phyloP scores from a whole-genome alignment of 2,113 vertebrate species.

The Serilophus lunatus region DNA sequence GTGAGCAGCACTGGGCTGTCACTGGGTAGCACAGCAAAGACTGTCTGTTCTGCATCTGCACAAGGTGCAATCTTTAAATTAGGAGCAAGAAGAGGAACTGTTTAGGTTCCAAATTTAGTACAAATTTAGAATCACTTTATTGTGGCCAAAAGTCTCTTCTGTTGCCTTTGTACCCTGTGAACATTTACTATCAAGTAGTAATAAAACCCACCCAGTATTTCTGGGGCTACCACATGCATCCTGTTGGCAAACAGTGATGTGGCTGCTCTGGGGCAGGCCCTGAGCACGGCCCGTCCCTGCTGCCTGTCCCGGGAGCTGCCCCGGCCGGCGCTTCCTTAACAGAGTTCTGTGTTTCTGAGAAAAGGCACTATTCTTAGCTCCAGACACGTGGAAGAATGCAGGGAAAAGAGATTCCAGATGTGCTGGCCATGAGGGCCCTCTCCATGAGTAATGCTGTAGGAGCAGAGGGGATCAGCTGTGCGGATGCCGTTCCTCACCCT shows the following conservation, averaged over 20 bases:
- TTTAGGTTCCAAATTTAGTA: not conserved
- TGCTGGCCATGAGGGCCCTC: not conserved
- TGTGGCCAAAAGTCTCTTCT: not conserved
- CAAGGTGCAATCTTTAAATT: not conserved
- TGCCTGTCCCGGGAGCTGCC: not conserved
- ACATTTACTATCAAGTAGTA: not conserved
- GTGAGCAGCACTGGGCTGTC: not conserved
- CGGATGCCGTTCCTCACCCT: not conserved
- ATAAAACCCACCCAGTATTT: not conserved
- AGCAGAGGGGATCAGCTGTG: not conserved
- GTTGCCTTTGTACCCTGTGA: not conserved
- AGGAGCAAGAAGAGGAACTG: not conserved
- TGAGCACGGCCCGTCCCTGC: not conserved
- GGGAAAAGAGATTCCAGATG: slow-evolving; percentile 51
- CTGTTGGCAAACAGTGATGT: not conserved
- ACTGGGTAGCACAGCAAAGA: not conserved
- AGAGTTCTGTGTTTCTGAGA: slow-evolving; percentile 18
- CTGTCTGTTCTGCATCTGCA: not conserved
- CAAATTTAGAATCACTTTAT: not conserved
- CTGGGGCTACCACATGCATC: not conserved
- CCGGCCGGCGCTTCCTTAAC: not conserved
- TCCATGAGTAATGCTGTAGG: not conserved
- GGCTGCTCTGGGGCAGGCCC: not conserved
- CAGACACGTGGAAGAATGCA: not conserved
- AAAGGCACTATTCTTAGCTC: slow-evolving; percentile 10